Evolutionary conservation across 2,888 invertebrate species (phyloP), one percentile per base, ranked within the genome.

Genomic region (Melangyna quadrimaculata): DNA sequence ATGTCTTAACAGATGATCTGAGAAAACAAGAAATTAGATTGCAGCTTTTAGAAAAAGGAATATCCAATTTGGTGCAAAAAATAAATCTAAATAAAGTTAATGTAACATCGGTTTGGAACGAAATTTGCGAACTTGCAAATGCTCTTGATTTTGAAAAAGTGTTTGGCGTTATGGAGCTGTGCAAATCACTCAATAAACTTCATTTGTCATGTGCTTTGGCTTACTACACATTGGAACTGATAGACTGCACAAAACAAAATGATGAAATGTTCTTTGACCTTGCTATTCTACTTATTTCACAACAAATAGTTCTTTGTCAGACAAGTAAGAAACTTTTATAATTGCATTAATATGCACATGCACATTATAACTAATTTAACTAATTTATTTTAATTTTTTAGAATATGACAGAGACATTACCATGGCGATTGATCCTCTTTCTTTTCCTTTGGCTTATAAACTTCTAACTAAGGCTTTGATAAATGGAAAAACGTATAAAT

Each of bases 171-270:
- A 75, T 89, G 6, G 86, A 89, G 43, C 88, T 92, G 3, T 89
- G 90, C 53, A 89, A 90, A 55, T 83, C 88, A 10, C 81, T 91
- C 6, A 88, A 89, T 37, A 91, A 90, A 55, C 63, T 92, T 57
- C 88, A 90, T 3, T 80, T 92, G 1, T 90, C 91, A 10, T 91
- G 92, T 80, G 90, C 90, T 0, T 65, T 92, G 19, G 89, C 90
- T 1, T 89, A 90, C 75, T 87, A 90, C 29, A 87, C 90, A 2
- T 70, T 90, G 2, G 89, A 91, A 71, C 88, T 90, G 1, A 79
- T 89, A 32, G 89, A 90, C 24, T 90, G 91, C 55, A 87, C 87
- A 35, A 81, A 87, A 8, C 69, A 78, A 1, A 91, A 91, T 80
- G 88, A 88, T 19, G 87, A 88, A 17, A 87, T 90, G 22, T 91